These are phyloP conservation scores for Melanogrammus aeglefinus DNA, from an alignment of 2,797 vertebrate genomes.

Conservation along the genomic window DNA sequence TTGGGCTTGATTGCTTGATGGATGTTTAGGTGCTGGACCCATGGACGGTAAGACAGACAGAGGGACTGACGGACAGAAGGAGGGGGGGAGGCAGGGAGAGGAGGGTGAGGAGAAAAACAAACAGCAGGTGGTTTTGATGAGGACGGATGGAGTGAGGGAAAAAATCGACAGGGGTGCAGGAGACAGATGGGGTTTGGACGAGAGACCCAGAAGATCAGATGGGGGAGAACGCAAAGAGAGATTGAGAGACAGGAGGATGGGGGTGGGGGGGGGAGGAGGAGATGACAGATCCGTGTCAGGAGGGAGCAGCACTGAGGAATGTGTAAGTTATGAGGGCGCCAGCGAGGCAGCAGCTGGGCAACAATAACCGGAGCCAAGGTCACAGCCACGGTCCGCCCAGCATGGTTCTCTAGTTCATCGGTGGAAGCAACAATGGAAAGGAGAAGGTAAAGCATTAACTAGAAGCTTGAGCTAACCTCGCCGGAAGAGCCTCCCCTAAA, in stretches of 20 bases:
- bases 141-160: neutral
- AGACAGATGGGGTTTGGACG: slow-evolving; percentile 1
- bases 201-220: neutral
- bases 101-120: neutral
- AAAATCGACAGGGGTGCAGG: neutral
- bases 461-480: too few relatives aligned
- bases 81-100: neutral
- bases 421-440: too few relatives aligned
- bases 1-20: neutral
- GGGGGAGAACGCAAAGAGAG: neutral
- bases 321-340: too few relatives aligned
- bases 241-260: neutral
- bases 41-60: neutral
- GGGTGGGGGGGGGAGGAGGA: neutral
- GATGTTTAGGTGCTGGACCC: neutral
- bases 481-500: too few relatives aligned
- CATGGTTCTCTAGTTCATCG: too few relatives aligned
- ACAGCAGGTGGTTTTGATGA: neutral
- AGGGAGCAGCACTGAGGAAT: too few relatives aligned
- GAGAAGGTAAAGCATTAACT: too few relatives aligned
- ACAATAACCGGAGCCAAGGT: neutral
- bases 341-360: neutral
- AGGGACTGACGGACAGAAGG: neutral
- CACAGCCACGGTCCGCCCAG: too few relatives aligned
- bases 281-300: neutral